These are phyloP conservation scores for Sebastes alutus DNA, from an alignment of 2,797 vertebrate genomes.

Conservation along the genomic window DNA sequence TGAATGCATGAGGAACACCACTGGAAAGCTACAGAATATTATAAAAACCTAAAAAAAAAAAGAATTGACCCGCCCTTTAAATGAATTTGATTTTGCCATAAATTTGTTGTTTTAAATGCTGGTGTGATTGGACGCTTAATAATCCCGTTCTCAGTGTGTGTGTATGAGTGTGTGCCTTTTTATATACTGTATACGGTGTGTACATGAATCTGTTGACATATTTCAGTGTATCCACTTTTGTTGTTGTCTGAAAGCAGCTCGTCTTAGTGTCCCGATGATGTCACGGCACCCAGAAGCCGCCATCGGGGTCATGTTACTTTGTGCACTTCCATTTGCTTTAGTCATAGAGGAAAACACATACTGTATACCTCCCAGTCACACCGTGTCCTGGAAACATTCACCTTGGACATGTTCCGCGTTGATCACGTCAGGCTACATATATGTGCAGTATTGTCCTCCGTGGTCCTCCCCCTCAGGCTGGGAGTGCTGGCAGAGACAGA, in stretches of 20 bases:
- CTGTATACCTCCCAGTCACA: background rate
- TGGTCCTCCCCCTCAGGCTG: slow-evolving; percentile 50
- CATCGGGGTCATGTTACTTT: background rate
- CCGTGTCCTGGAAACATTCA: background rate
- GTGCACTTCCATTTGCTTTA: background rate
- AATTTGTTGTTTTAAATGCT: background rate
- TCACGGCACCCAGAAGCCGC: slow-evolving; percentile 4
- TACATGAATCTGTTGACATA: background rate
- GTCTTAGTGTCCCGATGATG: background rate
- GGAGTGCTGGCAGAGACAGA: slow-evolving; percentile 57
- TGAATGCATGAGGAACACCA: too few relatives aligned
- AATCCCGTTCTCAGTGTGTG: too few relatives aligned
- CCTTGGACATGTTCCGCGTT: background rate
- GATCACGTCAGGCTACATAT: slow-evolving; percentile 55
- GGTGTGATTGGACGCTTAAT: background rate
- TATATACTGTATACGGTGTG: background rate
- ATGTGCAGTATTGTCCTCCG: slow-evolving; percentile 52
- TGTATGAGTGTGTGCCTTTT: too few relatives aligned
- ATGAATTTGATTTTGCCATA: background rate
- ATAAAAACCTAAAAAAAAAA: too few relatives aligned
- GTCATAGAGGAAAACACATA: slow-evolving; percentile 9
- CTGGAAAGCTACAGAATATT: too few relatives aligned
- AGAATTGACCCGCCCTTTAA: too few relatives aligned
- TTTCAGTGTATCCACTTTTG: background rate
- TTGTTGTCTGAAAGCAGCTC: background rate